Evolutionary conservation across 2,888 invertebrate species (phyloP), one percentile per base, ranked within the genome.

Genomic region (Sussaba pulchella): DNA sequence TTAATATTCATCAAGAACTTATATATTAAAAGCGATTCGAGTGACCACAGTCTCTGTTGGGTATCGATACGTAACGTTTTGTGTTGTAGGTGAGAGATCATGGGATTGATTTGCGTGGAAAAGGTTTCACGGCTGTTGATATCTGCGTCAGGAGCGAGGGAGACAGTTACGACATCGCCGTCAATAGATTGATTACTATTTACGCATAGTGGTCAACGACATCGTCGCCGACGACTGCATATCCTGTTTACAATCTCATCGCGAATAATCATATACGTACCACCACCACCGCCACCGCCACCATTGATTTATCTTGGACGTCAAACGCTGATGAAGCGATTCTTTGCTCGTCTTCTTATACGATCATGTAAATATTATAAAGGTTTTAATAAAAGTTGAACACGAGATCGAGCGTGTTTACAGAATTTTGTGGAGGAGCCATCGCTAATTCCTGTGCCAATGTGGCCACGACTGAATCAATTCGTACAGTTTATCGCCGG

Each of bases 101-200:
- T 17, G 93, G 93, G 6, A 86, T 85, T 1, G 92, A 93, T 86
- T 85, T 93, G 61, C 82, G 82, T 39, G 92, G 90, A 17, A 89
- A 86, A 63, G 92, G 92, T 21, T 93, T 91, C 83, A 87, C 88
- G 4, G 92, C 93, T 82, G 91, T 93, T 4, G 94, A 94, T 71
- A 92, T 94, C 85, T 94, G 93, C 81, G 94, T 94, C 1, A 90
- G 94, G 73, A 91, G 92, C 1, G 94, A 94, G 86, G 92, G 92
- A 36, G 94, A 94, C 82, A 94, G 93, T 85, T 94, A 94, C 72
- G 94, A 94, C 84, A 87, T 85, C 14, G 89, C 88, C n/a, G 93
- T 94, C 4, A 94, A 94, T 82, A 88, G 91, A 83, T 67, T 88
- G 47, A 92, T 93, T 12, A 93, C 93, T 0, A 21, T 91, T 64